A percentile compares a stretch with the other conserved stretches of the same genome.
Conservation (phyloP, 2,888 invertebrate genomes). For the Vannuccia rotundouncinata region DNA sequence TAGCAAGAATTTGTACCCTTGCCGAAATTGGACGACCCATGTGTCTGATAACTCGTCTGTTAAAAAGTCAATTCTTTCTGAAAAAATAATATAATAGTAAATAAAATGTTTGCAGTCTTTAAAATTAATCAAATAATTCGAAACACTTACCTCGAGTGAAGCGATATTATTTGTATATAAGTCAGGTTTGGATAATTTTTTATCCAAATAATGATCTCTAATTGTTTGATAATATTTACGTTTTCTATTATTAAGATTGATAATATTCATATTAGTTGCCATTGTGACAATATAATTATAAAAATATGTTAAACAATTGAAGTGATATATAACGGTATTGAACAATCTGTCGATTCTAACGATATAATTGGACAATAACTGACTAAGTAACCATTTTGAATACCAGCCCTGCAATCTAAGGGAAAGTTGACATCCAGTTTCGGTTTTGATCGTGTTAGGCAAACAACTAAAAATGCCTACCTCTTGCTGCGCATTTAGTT, state of each 20-base stretch:
- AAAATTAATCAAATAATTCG: not conserved
- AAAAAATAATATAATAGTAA: not conserved
- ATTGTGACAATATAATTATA: not conserved
- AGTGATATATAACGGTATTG: not conserved
- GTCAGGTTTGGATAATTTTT: not conserved
- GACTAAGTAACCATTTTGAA: no score
- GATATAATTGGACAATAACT: no score
- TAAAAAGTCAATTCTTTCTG: conserved; percentile 4
- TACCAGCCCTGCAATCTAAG: no score
- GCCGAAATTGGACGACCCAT: not conserved
- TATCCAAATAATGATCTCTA: not conserved
- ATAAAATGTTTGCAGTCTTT: conserved; percentile 2
- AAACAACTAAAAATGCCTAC: no score
- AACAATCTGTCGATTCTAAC: not conserved
- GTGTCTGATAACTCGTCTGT: not conserved
- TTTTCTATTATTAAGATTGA: not conserved
- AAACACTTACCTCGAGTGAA: conserved; percentile 15
- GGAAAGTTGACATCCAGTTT: no score
- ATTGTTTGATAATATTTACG: not conserved
- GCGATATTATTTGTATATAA: conserved; percentile 28
- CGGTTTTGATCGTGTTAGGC: no score
- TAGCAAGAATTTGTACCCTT: conserved; percentile 1
- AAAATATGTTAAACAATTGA: not conserved
- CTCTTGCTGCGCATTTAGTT: no score
- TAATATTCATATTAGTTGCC: not conserved